These are phyloP conservation scores for Piprites chloris DNA, from an alignment of 2,113 vertebrate genomes.

Conservation along the genomic window DNA sequence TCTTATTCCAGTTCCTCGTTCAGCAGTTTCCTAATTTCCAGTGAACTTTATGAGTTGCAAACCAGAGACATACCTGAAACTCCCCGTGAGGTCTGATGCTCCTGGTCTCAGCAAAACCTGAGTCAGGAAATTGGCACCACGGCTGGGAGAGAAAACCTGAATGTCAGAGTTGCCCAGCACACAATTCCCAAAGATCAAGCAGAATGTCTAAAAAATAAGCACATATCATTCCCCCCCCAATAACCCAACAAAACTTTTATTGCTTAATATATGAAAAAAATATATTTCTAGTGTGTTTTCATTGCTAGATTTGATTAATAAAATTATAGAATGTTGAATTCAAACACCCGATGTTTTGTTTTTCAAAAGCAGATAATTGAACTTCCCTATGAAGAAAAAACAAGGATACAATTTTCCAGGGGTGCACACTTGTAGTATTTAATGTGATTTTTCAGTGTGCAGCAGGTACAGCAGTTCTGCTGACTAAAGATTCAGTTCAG, in stretches of 20 bases:
- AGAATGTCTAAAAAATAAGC: background rate
- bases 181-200: background rate
- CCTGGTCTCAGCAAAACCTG: conserved; percentile 93
- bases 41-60: background rate
- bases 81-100: conserved; percentile 95
- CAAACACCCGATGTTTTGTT: background rate
- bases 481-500: background rate
- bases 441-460: background rate
- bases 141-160: conserved; percentile 73
- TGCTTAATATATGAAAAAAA: background rate
- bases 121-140: conserved; percentile 93
- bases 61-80: conserved; percentile 85
- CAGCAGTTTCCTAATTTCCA: background rate
- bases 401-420: background rate
- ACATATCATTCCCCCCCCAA: background rate
- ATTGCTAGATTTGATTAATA: background rate
- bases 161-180: background rate
- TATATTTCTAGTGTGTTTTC: background rate
- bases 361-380: background rate
- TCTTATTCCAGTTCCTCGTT: background rate
- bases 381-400: background rate
- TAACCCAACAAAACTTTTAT: background rate
- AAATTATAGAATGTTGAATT: background rate
- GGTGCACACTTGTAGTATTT: background rate
- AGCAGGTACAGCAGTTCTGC: background rate